Conservation (phyloP, 2,113 vertebrate species). For the Anoura caudifer region DNA sequence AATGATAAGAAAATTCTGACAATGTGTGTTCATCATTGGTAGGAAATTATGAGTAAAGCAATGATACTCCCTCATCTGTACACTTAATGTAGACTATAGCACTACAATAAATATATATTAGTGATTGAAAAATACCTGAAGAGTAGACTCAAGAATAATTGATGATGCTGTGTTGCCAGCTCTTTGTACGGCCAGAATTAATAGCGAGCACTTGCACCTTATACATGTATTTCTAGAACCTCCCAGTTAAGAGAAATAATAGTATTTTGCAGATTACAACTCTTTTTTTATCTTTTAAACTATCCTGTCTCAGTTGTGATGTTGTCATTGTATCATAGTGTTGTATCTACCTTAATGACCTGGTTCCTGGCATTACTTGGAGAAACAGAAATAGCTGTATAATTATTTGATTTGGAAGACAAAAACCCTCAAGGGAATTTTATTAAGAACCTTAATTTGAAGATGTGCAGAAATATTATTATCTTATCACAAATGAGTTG, state of each 20-base stretch:
- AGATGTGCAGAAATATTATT: neutral
- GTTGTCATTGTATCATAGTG: neutral
- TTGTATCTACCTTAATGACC: neutral
- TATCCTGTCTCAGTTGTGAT: neutral
- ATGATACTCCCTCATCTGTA: neutral
- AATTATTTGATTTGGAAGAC: neutral
- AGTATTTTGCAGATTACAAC: neutral
- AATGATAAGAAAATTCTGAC: neutral
- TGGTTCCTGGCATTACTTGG: neutral
- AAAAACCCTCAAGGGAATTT: neutral
- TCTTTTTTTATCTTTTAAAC: constrained; percentile 9
- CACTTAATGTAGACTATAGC: neutral
- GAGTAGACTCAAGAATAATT: constrained; percentile 23
- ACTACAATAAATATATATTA: neutral
- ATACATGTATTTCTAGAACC: neutral
- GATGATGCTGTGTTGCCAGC: neutral
- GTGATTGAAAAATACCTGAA: constrained; percentile 51
- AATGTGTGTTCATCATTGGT: neutral
- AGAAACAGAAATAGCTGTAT: neutral
- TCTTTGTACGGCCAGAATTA: neutral
- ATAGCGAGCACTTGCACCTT: neutral
- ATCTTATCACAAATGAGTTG: neutral
- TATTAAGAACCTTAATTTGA: neutral
- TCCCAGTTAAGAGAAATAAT: neutral
- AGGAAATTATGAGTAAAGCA: neutral